phyloP scores from a whole-genome alignment of 2,113 vertebrate species.

The Mystacornis crossleyi region DNA sequence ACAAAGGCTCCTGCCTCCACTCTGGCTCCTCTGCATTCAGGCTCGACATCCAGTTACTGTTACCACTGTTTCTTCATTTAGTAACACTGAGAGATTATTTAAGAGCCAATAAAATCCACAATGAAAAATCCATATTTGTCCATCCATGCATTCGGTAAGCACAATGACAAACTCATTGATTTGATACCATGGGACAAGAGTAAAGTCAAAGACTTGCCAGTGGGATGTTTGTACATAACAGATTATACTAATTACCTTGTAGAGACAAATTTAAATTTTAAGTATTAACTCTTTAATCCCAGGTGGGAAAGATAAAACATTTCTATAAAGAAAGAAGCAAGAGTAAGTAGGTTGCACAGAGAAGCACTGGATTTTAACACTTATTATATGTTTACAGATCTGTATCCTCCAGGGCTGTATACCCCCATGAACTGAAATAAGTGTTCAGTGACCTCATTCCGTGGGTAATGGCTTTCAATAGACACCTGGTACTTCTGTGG shows the following conservation, averaged over 20 bases:
- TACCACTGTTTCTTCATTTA: neutral
- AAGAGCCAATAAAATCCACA: constrained; percentile 45
- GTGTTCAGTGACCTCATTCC: neutral
- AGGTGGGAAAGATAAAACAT: constrained; percentile 10
- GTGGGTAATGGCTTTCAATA: neutral
- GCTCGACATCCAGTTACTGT: neutral
- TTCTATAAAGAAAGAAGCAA: neutral
- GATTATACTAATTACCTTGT: constrained; percentile 59
- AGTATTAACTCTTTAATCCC: constrained; percentile 49
- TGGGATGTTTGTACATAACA: constrained; percentile 28
- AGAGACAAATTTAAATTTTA: constrained; percentile 40
- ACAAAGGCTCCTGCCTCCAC: neutral
- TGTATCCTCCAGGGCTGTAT: neutral
- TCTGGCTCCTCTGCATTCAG: neutral
- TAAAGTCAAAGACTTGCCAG: constrained; percentile 55
- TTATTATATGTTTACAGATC: neutral
- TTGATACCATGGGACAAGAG: constrained; percentile 39
- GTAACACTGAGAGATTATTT: neutral
- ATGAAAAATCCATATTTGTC: constrained; percentile 41
- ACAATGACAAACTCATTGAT: constrained; percentile 42
- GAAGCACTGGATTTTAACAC: neutral
- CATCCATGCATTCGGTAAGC: constrained; percentile 45
- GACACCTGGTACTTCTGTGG: neutral
- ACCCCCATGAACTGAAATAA: neutral
- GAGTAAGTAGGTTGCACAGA: neutral